Base-by-base conservation (phyloP, 2,888 invertebrate genomes). In the Seladonia tumulorum region DNA sequence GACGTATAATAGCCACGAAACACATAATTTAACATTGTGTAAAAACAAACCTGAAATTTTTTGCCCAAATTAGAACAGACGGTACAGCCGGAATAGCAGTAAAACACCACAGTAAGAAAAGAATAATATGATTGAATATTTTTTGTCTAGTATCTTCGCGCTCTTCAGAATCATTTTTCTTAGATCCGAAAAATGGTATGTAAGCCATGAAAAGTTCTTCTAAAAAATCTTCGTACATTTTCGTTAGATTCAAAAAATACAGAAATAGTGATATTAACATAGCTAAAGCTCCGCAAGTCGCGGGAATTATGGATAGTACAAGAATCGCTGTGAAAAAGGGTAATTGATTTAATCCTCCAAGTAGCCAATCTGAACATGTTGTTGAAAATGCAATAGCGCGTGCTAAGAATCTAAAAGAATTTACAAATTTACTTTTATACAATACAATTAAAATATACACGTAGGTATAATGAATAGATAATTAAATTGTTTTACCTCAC, bases 11-110 rank as follows among this genome's bases (percentile, higher is more conserved):
- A 68, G 18, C 8, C 10, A 39, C 1, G 25, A 18, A 63, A 68
- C 10, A 39, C 35, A 66, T 35, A 10, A 10, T 39, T 35, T 22
- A 39, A 68, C 1, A 39, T 18, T 70, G n/a, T 70, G 42, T 42
- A 70, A 42, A 39, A 42, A 71, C 73, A 72, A 79, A 98, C 98
- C 96, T 96, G 91, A 97, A 97, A 95, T 97, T 97, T 92, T 97
- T 97, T 0, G 98, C 97, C 98, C 98, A 98, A 8, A 97, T 97
- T 68, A 98, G 94, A 25, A 97, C 96, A 68, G 97, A 96, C 0
- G 98, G 98, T 18, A 97, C 89, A 94, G 97, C 97, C 63, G 98
- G 95, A n/a, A 96, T 87, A 0, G 97, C 96, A 49, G 97, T 96
- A 25, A 96, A 93, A 78, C 96, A 93, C 96, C 97, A 97, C 89